These are phyloP conservation scores for Rhyacophila brunnea DNA, from an alignment of 1,140 invertebrate species.

Conservation along the genomic window DNA sequence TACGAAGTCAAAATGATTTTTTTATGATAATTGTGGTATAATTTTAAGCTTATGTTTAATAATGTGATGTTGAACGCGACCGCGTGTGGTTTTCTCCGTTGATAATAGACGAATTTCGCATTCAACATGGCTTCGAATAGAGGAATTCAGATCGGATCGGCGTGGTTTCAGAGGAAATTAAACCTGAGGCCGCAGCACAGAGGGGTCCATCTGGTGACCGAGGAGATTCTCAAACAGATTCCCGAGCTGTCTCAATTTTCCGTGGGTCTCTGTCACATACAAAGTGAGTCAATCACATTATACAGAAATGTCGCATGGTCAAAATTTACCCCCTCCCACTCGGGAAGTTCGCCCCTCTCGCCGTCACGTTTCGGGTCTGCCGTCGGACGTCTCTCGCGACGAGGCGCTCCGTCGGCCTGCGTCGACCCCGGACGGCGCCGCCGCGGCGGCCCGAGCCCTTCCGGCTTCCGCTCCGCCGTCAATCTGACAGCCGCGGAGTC, in stretches of 20 bases:
- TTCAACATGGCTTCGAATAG: slow-evolving; percentile 82
- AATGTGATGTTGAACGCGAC: slow-evolving; percentile 56
- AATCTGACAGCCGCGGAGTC: no score
- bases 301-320: slow-evolving; percentile 25
- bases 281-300: slow-evolving; percentile 72
- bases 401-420: background rate
- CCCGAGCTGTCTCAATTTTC: slow-evolving; percentile 91
- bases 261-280: slow-evolving; percentile 91
- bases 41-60: slow-evolving; percentile 39
- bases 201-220: slow-evolving; percentile 92
- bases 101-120: slow-evolving; percentile 34
- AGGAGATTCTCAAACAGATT: slow-evolving; percentile 90
- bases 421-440: background rate
- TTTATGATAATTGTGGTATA: slow-evolving; percentile 56
- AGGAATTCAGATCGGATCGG: slow-evolving; percentile 88
- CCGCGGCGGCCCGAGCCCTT: no score
- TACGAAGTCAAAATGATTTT: slow-evolving; percentile 55
- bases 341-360: slow-evolving; percentile 16
- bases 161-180: slow-evolving; percentile 96
- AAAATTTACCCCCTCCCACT: slow-evolving; percentile 23
- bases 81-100: slow-evolving; percentile 48
- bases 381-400: background rate
- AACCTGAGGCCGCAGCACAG: slow-evolving; percentile 91
- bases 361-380: background rate
- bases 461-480: no score